These are phyloP conservation scores for Enteromius trimaculatus DNA, from an alignment of 2,797 vertebrate genomes.

Conservation along the genomic window DNA sequence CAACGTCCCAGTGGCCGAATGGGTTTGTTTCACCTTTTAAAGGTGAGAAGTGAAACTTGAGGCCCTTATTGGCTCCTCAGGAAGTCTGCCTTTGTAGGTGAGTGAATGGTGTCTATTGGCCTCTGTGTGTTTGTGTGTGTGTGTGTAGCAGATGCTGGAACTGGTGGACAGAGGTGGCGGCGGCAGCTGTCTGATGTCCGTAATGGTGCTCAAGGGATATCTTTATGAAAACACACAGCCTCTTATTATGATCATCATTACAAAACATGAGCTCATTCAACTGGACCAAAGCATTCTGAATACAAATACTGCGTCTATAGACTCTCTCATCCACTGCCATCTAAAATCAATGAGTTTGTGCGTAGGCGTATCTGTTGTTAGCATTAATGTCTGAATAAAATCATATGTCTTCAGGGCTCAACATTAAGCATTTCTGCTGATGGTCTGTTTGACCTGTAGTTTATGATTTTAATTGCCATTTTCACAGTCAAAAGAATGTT, in stretches of 20 bases:
- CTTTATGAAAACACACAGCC: constrained; percentile 47
- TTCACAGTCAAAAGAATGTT: neutral
- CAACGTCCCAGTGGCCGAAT: neutral
- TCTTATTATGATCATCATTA: constrained; percentile 55
- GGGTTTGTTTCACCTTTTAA: constrained; percentile 20
- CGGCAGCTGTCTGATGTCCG: constrained; percentile 47
- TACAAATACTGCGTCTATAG: constrained; percentile 33
- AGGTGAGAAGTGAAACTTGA: constrained; percentile 32
- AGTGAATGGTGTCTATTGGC: constrained; percentile 23
- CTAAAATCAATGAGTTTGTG: constrained; percentile 8
- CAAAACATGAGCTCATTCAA: constrained; percentile 33
- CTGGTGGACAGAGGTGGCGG: constrained; percentile 34
- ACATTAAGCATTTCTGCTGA: too few species aligned
- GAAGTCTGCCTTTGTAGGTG: constrained; percentile 28
- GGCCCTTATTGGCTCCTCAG: constrained; percentile 13
- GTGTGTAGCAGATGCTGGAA: constrained; percentile 27
- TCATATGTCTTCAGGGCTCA: neutral
- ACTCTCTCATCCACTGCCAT: constrained; percentile 4
- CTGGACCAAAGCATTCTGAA: constrained; percentile 31
- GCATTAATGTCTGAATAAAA: constrained; percentile 18
- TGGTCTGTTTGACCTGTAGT: neutral
- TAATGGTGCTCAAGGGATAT: constrained; percentile 43
- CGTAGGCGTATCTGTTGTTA: neutral
- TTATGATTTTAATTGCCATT: neutral
- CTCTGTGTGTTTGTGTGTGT: constrained; percentile 21